A percentile compares a stretch with the other conserved stretches of the same genome.
Evolutionary conservation across 35 echinoderm and acorn worm genomes (phyloP).

Genomic region (Acanthaster planci): DNA sequence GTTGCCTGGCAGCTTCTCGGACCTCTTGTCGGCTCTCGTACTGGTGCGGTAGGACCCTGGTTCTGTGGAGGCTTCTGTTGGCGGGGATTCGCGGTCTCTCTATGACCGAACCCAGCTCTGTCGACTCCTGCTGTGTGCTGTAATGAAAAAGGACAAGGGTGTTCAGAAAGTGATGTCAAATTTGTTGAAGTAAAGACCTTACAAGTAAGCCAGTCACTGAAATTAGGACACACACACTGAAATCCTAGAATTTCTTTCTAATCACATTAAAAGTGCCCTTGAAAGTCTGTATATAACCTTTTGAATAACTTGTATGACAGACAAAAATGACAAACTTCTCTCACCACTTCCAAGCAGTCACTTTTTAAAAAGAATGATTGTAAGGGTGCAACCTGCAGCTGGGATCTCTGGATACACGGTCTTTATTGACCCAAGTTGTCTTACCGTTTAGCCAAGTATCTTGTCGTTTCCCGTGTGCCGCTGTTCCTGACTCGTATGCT

Average conservation of each 20-base stretch:
- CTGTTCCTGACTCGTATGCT: background rate
- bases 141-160: background rate
- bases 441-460: constrained; percentile 12
- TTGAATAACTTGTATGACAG: too few relatives aligned
- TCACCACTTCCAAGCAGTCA: too few relatives aligned
- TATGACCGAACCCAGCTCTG: background rate
- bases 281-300: too few relatives aligned
- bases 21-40: constrained; percentile 58
- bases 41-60: constrained; percentile 62
- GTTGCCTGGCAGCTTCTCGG: constrained; percentile 53
- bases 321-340: too few relatives aligned
- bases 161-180: too few relatives aligned
- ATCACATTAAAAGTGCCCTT: too few relatives aligned
- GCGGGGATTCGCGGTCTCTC: background rate
- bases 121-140: constrained; percentile 4
- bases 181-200: too few relatives aligned
- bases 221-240: too few relatives aligned
- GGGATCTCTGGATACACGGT: too few relatives aligned
- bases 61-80: background rate
- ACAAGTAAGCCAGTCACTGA: too few relatives aligned
- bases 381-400: too few relatives aligned
- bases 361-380: background rate
- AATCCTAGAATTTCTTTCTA: too few relatives aligned
- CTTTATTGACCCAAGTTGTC: background rate
- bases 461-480: background rate